Base-by-base conservation (phyloP, 2,113 vertebrate species). In the Pteronura brasiliensis region DNA sequence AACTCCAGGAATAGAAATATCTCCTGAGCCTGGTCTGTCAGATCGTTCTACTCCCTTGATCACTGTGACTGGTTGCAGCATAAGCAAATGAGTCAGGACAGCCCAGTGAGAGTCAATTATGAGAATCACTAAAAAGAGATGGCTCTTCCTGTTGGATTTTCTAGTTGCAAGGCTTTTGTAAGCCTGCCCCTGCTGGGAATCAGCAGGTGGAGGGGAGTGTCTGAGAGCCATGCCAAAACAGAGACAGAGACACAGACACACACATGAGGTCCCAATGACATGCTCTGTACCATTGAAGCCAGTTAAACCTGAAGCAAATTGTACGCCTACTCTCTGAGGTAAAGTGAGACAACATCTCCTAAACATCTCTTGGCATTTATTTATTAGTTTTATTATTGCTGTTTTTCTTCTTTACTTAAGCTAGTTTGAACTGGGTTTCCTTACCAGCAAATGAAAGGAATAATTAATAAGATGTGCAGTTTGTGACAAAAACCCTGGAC, bases 401-500 rank as follows among this genome's bases (percentile, higher is more conserved):
- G 7, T 39, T 87, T 77, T 69, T 52, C 67, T 69, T 96, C 93
- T 49, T 95, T 89, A 97, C 49, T 88, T 74, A 69, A 89, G 42
- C 10, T 55, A 93, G 31, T 82, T 93, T 90, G 82, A 97, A 95
- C 39, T 95, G 79, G 11, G 15, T 91, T 88, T 93, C 29, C 69
- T 49, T 47, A 93, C 61, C n/a, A 89, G 59, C 31, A 88, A 88
- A 90, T 90, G 63, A 94, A 88, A 85, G 23, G 39, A 67, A 76
- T 69, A 92, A 92, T 92, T 92, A 92, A 52, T 65, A 90, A 96
- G 88, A 90, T 47, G 14, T 27, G 88, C 14, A 81, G 81, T 72
- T 97, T 93, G 85, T 94, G 71, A 84, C 95, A 91, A 93, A 88
- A 31, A 61, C 95, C 85, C 74, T 90, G 87, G 90, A 55, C 29